phyloP scores from a whole-genome alignment of 2,113 vertebrate genomes.

The Limnothrissa miodon region DNA sequence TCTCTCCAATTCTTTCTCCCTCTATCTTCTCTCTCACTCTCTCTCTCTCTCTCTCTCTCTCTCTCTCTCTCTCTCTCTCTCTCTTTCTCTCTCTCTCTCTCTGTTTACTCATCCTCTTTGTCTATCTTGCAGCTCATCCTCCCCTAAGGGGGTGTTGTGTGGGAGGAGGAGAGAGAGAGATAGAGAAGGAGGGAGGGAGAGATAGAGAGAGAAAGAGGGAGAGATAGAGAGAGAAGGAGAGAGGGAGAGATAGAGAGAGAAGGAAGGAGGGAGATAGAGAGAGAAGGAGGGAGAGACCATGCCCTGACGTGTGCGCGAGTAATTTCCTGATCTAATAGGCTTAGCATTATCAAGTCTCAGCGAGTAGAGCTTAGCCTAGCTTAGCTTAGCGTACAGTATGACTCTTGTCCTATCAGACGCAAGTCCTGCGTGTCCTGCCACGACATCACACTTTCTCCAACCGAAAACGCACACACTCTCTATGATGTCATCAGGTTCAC shows the following conservation, averaged over 20 bases:
- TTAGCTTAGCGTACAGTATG: neutral
- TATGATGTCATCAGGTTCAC: no score
- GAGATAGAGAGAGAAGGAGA: neutral
- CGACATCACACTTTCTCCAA: neutral
- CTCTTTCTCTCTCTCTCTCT: neutral
- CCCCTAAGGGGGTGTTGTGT: neutral
- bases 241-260: neutral
- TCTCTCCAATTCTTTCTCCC: no score
- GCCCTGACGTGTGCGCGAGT: neutral
- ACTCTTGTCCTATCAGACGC: neutral
- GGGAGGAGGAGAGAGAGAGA: neutral
- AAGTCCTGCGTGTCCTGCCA: neutral
- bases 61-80: neutral
- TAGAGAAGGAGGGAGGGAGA: neutral
- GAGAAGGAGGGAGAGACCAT: no score
- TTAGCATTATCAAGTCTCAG: neutral
- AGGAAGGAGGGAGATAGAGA: neutral
- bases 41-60: slow-evolving; percentile 1
- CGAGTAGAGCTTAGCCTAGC: neutral
- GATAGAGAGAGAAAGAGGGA: neutral
- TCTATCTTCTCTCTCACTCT: neutral
- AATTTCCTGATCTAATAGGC: neutral
- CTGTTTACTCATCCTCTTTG: neutral
- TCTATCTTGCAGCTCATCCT: neutral
- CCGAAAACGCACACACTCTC: neutral